Evolutionary conservation across 1,140 invertebrate species (phyloP), one percentile per base, ranked within the genome.

Genomic region (Contarinia nasturtii): DNA sequence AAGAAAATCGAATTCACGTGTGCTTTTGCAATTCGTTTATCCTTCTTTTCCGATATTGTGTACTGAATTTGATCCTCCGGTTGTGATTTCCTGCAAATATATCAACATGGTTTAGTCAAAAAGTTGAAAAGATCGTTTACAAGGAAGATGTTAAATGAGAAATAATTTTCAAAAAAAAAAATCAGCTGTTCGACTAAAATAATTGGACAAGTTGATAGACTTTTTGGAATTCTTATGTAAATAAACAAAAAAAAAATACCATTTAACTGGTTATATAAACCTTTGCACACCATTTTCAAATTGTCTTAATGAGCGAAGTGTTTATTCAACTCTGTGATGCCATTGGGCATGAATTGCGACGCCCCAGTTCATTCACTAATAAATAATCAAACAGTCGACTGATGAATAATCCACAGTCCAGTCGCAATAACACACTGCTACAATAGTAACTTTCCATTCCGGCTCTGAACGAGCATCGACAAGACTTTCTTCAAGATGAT

Each of bases 1-100:
- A 93, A 77, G 61, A 95, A 95, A 47, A 74, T 70, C 18, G 69
- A 72, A 68, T 95, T 82, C 0, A 96, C 85, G 50, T 88, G 82
- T n/a, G 88, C 84, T 66, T 79, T 89, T 21, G 75, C 73, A 17
- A 67, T 58, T 51, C 73, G 77, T 52, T 71, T 68, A 22, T 74
- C 72, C 54, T 79, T 77, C 60, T 77, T 76, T 50, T 82, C 75
- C 52, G 76, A 75, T 46, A 85, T 83, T 61, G 82, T 71, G 61
- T 84, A 85, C 54, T 83, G 79, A 50, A 84, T 75, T 54, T 80
- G 76, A 52, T 79, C 73, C 52, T 77, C 75, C 42, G 72, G 67
- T 48, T 53, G 52, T 14, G 54, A 54, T 54, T 61, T 61, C 48
- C 59, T 64, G 21, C n/a, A 7, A 53, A 53, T 27, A n/a, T 42